phyloP scores from a whole-genome alignment of 2,888 invertebrate species.

The Coelinius sp. region DNA sequence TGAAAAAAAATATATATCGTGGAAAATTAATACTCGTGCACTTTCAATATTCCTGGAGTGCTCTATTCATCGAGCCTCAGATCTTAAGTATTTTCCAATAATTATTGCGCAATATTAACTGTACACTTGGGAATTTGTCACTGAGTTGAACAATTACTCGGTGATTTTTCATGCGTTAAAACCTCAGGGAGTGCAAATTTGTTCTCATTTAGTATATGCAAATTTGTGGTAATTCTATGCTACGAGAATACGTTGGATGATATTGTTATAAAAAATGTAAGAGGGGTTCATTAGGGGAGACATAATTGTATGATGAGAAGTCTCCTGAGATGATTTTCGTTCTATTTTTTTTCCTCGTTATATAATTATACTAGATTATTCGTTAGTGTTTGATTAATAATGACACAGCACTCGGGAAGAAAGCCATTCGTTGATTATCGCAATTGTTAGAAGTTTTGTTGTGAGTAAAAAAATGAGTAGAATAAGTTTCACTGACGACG shows the following conservation, averaged over 20 bases:
- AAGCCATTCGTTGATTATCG: neutral
- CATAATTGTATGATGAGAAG: neutral
- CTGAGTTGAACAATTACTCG: slow-evolving; percentile 18
- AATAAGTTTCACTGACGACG: neutral
- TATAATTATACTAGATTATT: neutral
- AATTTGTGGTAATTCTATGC: neutral
- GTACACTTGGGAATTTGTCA: slow-evolving; percentile 16
- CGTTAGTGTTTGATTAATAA: neutral
- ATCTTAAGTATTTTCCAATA: slow-evolving; percentile 26
- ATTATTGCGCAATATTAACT: slow-evolving; percentile 18
- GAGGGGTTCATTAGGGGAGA: neutral
- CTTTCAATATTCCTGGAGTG: neutral
- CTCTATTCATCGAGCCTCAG: neutral
- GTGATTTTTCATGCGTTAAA: slow-evolving; percentile 9
- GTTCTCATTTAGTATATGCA: neutral
- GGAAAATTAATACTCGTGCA: neutral
- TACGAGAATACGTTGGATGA: neutral
- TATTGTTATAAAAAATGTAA: neutral
- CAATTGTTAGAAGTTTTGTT: neutral
- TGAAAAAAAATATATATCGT: neutral
- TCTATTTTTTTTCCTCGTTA: neutral
- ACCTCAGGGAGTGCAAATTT: slow-evolving; percentile 7
- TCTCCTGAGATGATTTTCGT: neutral
- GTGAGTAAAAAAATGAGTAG: neutral
- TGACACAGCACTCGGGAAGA: neutral